Evolutionary conservation across 2,797 vertebrate genomes (phyloP).

Genomic region (Threskiornis aethiopicus): DNA sequence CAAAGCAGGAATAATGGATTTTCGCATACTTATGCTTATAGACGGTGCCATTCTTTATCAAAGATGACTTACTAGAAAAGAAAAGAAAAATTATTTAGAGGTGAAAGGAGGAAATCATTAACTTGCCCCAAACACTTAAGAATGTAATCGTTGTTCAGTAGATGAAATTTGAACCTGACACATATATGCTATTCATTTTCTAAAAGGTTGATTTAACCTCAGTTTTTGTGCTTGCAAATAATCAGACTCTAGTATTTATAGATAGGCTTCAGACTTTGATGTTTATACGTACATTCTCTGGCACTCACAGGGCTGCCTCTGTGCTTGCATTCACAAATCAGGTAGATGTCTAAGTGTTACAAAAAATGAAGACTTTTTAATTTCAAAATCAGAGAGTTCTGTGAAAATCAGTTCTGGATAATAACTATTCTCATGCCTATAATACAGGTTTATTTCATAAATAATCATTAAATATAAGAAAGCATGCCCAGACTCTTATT

Average conservation of each 20-base stretch:
- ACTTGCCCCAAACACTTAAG: not conserved
- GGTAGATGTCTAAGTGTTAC: not conserved
- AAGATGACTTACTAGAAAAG: not conserved
- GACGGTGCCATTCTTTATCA: not conserved
- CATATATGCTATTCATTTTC: not conserved
- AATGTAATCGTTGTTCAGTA: not conserved
- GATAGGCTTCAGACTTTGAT: not conserved
- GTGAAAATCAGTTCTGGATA: not conserved
- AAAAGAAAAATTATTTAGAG: not conserved
- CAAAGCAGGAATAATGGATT: not conserved
- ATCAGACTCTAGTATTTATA: not conserved
- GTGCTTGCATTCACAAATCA: not conserved
- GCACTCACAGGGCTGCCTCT: not conserved
- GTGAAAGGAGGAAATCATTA: not conserved
- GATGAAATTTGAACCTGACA: not conserved
- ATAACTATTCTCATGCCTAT: not conserved
- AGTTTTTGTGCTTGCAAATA: not conserved
- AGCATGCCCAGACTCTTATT: not conserved
- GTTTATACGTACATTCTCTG: not conserved
- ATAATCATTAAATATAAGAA: not conserved
- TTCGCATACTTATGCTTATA: not conserved
- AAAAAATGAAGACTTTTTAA: not conserved
- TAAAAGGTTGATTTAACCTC: not conserved
- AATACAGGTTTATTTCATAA: not conserved
- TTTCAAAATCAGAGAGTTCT: not conserved